Evolutionary conservation across 2,797 vertebrate genomes (phyloP).

Genomic region (Cichlasoma orientale): DNA sequence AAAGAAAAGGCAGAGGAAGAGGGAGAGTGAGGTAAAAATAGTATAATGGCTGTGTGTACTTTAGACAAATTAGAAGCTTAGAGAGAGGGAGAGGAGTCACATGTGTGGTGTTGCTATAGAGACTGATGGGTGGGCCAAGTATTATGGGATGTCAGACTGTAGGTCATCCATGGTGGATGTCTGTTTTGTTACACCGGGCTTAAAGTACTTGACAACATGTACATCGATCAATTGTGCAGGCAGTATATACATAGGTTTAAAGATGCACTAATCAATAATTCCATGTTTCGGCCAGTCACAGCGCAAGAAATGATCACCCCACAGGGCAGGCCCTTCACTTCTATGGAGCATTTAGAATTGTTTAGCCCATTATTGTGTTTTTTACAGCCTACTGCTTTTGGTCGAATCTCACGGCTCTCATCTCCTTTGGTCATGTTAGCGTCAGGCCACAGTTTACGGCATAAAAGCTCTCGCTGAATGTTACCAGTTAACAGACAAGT

Average conservation of each 20-base stretch:
- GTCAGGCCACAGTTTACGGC: neutral
- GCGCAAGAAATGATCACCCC: neutral
- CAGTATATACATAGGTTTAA: neutral
- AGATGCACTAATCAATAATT: neutral
- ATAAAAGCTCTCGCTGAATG: neutral
- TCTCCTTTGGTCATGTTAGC: neutral
- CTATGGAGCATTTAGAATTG: neutral
- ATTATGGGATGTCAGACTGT: slow-evolving; percentile 60
- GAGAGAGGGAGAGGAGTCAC: slow-evolving; percentile 54
- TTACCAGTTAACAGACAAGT: neutral
- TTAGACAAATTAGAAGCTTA: slow-evolving; percentile 74
- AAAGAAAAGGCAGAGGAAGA: slow-evolving; percentile 46
- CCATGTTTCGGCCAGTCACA: too few species aligned
- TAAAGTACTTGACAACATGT: slow-evolving; percentile 22
- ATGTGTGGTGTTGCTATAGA: slow-evolving; percentile 59
- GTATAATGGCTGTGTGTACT: slow-evolving; percentile 70
- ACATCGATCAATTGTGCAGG: neutral
- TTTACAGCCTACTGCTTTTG: neutral
- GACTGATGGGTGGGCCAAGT: slow-evolving; percentile 55
- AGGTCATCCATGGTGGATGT: slow-evolving; percentile 50
- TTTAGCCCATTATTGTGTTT: neutral
- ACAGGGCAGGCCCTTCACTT: neutral
- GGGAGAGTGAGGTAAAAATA: slow-evolving; percentile 65
- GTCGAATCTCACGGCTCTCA: neutral
- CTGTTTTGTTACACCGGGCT: slow-evolving; percentile 21